phyloP scores from a whole-genome alignment of 2,113 vertebrate genomes.

The Fukomys damarensis region DNA sequence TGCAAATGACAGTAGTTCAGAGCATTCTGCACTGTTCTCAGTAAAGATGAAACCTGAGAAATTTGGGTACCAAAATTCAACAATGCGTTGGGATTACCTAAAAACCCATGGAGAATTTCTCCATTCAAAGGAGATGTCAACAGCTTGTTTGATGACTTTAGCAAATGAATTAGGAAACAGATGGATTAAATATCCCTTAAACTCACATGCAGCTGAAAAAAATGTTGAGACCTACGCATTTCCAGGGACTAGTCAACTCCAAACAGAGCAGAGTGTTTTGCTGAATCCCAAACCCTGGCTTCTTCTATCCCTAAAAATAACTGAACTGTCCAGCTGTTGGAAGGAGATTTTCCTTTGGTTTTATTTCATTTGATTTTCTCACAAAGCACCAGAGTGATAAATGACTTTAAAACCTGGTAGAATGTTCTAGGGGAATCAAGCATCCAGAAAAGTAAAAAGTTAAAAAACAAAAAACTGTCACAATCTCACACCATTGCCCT shows the following conservation, averaged over 20 bases:
- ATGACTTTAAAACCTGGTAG: constrained; percentile 71
- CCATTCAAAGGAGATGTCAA: constrained; percentile 36
- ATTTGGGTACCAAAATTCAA: neutral
- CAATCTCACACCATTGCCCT: constrained; percentile 64
- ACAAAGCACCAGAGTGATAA: constrained; percentile 69
- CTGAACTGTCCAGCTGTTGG: constrained; percentile 75
- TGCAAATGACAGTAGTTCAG: neutral
- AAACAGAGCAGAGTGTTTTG: constrained; percentile 67
- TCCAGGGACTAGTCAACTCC: constrained; percentile 66
- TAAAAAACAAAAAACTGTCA: constrained; percentile 5
- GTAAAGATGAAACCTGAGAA: constrained; percentile 36
- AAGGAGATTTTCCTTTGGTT: constrained; percentile 70
- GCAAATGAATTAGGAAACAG: constrained; percentile 75
- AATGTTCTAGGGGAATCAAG: constrained; percentile 68
- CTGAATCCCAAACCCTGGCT: constrained; percentile 74
- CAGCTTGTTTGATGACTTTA: constrained; percentile 62
- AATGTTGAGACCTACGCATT: constrained; percentile 72
- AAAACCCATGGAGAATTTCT: constrained; percentile 53
- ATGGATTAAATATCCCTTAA: constrained; percentile 76
- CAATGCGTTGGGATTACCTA: constrained; percentile 40
- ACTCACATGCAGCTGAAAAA: constrained; percentile 70
- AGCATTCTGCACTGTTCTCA: neutral
- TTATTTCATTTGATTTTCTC: constrained; percentile 74
- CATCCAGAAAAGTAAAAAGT: constrained; percentile 47
- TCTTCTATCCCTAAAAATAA: constrained; percentile 79